phyloP scores from a whole-genome alignment of 2,888 invertebrate species.

The Norana najaformis region DNA sequence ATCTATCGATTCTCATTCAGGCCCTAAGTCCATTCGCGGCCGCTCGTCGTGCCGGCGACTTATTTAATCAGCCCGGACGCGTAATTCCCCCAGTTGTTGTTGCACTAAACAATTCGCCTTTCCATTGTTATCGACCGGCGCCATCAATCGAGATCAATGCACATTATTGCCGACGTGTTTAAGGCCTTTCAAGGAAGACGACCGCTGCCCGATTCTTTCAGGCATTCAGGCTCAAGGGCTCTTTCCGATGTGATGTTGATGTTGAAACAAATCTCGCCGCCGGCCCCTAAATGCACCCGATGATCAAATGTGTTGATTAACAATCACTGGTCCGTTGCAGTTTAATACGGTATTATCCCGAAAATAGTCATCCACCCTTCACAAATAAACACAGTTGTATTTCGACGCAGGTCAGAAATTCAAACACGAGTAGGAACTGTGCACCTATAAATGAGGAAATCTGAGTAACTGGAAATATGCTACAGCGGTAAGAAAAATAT shows the following conservation, averaged over 20 bases:
- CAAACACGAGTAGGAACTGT: no score
- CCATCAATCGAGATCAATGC: slow-evolving; percentile 24
- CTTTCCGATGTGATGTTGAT: background rate
- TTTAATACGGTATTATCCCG: background rate
- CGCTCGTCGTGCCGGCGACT: slow-evolving; percentile 15
- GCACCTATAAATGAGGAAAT: no score
- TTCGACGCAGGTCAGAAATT: background rate
- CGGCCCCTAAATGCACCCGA: slow-evolving; percentile 10
- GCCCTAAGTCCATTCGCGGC: slow-evolving; percentile 23
- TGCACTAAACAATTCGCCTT: slow-evolving; percentile 17
- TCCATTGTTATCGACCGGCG: slow-evolving; percentile 28
- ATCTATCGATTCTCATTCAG: slow-evolving; percentile 24
- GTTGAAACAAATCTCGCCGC: background rate
- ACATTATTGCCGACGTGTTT: background rate
- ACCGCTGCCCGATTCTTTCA: slow-evolving; percentile 23
- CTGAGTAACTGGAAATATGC: background rate
- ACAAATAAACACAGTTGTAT: background rate
- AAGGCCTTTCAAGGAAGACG: slow-evolving; percentile 9
- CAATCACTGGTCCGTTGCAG: background rate
- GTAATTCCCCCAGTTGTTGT: slow-evolving; percentile 10
- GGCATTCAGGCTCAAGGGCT: background rate
- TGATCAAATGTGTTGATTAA: slow-evolving; percentile 13
- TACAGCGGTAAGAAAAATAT: background rate
- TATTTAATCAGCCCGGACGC: slow-evolving; percentile 22
- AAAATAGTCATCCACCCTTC: background rate